Percentiles rank a stretch among this genome's conserved stretches.
Conservation (phyloP, 30 jellyfish, hydroid and myxozoan genomes). For the Aurelia sp. region DNA sequence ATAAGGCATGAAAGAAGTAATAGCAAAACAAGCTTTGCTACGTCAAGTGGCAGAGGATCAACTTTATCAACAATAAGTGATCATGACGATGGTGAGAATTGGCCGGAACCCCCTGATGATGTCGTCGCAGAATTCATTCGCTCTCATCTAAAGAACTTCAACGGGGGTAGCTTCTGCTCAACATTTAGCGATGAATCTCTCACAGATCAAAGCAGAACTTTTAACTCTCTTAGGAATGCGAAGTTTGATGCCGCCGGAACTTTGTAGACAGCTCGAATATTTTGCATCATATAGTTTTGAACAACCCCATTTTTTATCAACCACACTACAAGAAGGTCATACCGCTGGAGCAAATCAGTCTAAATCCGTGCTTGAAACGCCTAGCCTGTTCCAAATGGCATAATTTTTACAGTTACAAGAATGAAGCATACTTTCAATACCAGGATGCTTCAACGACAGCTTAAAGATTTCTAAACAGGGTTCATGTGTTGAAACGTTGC, state of each 20-base stretch:
- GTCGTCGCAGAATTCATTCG: conserved; percentile 66
- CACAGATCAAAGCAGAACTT: conserved; percentile 19
- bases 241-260: conserved; percentile 54
- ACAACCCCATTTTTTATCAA: too few relatives aligned
- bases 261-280: background rate
- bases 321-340: too few relatives aligned
- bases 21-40: conserved; percentile 56
- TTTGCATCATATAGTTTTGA: too few relatives aligned
- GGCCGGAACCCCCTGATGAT: conserved; percentile 82
- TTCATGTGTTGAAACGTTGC: too few relatives aligned
- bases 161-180: conserved; percentile 59
- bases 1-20: conserved; percentile 44
- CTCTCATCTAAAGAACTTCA: conserved; percentile 60
- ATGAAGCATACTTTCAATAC: too few relatives aligned
- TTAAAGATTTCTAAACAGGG: too few relatives aligned
- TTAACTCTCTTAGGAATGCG: conserved; percentile 24
- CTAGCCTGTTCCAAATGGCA: too few relatives aligned
- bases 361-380: too few relatives aligned
- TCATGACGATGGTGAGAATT: conserved; percentile 61
- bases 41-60: conserved; percentile 81
- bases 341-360: too few relatives aligned
- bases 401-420: too few relatives aligned
- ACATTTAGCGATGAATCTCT: conserved; percentile 44
- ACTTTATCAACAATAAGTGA: conserved; percentile 45
- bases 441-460: too few relatives aligned